A percentile compares a stretch with the other conserved stretches of the same genome.
Evolutionary conservation across 2,113 vertebrate species (phyloP).

Genomic region (Progne subis): DNA sequence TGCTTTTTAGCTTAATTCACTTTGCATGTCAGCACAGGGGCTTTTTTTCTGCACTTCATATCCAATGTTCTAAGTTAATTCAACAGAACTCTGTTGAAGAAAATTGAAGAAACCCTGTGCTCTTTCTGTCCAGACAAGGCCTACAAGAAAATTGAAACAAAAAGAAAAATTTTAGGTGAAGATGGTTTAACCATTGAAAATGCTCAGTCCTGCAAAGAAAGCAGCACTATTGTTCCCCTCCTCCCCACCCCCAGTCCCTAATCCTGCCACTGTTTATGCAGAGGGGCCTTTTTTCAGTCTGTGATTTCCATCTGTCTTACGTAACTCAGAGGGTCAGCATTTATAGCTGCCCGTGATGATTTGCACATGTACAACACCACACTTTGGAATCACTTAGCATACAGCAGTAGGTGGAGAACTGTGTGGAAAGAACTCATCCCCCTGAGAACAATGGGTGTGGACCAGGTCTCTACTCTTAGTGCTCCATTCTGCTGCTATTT

Average conservation of each 20-base stretch:
- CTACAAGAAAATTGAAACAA: not conserved
- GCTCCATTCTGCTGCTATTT: not conserved
- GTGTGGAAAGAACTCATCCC: not conserved
- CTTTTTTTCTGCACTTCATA: not conserved
- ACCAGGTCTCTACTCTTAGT: not conserved
- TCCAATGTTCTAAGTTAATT: not conserved
- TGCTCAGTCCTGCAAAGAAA: not conserved
- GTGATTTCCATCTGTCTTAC: not conserved
- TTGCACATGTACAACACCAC: not conserved
- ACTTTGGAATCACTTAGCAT: not conserved
- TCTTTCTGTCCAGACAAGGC: not conserved
- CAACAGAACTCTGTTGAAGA: not conserved
- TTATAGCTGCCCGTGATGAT: not conserved
- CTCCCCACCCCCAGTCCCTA: not conserved
- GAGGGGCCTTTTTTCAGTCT: not conserved
- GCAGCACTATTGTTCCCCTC: not conserved
- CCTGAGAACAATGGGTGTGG: not conserved
- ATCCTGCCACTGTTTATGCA: not conserved
- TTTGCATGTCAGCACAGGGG: not conserved
- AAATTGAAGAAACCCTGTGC: not conserved
- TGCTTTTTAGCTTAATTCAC: not conserved
- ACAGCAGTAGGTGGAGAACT: not conserved
- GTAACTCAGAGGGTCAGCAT: not conserved
- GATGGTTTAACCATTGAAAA: not conserved
- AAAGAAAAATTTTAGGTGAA: not conserved